These are phyloP conservation scores for Trichogramma evanescens DNA, from an alignment of 2,888 invertebrate genomes.

Conservation along the genomic window DNA sequence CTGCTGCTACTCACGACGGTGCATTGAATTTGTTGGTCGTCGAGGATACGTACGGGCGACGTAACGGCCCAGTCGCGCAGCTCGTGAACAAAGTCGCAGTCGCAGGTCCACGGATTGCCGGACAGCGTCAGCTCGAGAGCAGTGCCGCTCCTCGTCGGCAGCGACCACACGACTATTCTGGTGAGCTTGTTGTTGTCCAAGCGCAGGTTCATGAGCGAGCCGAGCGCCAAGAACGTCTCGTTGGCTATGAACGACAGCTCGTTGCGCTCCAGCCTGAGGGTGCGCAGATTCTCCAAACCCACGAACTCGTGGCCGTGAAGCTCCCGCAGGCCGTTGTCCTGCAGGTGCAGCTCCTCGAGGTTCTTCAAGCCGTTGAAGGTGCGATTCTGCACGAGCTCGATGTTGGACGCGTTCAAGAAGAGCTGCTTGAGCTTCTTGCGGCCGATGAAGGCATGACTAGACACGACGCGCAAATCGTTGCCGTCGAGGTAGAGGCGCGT, in stretches of 20 bases:
- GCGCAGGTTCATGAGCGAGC: constrained; percentile 59
- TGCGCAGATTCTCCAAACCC: constrained; percentile 64
- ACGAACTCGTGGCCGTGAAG: constrained; percentile 76
- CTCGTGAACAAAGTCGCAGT: constrained; percentile 70
- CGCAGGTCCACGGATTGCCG: constrained; percentile 76
- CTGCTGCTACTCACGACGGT: constrained; percentile 45
- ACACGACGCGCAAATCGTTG: constrained; percentile 68
- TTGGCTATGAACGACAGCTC: constrained; percentile 64
- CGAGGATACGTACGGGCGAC: constrained; percentile 58
- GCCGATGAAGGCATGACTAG: constrained; percentile 79
- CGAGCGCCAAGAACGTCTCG: constrained; percentile 63
- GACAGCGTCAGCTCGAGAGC: constrained; percentile 61
- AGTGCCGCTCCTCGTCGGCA: constrained; percentile 47
- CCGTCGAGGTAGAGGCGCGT: constrained; percentile 83
- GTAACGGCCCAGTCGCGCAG: constrained; percentile 70
- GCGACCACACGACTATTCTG: constrained; percentile 65
- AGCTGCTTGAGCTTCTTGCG: constrained; percentile 69
- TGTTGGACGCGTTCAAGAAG: constrained; percentile 71
- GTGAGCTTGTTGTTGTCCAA: constrained; percentile 68
- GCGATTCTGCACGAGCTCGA: constrained; percentile 71
- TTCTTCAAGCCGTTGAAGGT: constrained; percentile 79
- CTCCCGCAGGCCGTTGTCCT: constrained; percentile 64
- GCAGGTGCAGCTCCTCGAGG: constrained; percentile 67
- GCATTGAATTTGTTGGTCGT: constrained; percentile 61
- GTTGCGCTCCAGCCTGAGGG: constrained; percentile 70